These are phyloP conservation scores for Peromyscus maniculatus DNA, from an alignment of 2,113 vertebrate genomes.

Conservation along the genomic window DNA sequence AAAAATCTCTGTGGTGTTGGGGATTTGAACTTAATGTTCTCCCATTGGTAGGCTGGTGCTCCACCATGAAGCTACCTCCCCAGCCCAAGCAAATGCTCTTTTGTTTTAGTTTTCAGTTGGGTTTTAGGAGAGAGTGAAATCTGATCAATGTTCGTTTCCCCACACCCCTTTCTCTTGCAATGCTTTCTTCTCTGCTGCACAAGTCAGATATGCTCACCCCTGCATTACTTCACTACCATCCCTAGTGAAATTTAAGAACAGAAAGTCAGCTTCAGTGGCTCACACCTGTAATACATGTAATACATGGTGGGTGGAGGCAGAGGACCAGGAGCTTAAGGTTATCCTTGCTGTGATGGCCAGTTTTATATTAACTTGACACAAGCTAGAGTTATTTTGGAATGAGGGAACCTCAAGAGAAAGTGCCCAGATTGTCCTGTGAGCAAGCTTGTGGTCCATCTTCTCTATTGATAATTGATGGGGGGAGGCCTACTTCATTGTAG, in stretches of 20 bases:
- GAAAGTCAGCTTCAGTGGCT: neutral
- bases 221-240: neutral
- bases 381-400: neutral
- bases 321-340: neutral
- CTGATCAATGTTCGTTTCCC: neutral
- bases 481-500: neutral
- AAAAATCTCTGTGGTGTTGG: neutral
- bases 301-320: neutral
- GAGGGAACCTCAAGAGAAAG: neutral
- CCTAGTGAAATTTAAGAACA: neutral
- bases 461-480: neutral
- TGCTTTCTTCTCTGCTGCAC: neutral
- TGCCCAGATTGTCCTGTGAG: neutral
- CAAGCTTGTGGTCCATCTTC: neutral
- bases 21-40: neutral
- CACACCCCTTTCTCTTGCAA: neutral
- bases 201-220: neutral
- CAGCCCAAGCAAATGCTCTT: neutral
- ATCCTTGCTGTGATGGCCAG: neutral
- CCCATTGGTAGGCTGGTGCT: neutral
- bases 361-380: neutral
- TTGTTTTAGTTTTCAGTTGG: neutral
- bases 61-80: too few relatives aligned
- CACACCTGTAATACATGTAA: neutral
- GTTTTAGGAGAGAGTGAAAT: slow-evolving; percentile 15